Percentiles rank a stretch among this genome's conserved stretches.
These are phyloP conservation scores for Melieria omissa DNA, from an alignment of 2,888 invertebrate species.

Conservation along the genomic window DNA sequence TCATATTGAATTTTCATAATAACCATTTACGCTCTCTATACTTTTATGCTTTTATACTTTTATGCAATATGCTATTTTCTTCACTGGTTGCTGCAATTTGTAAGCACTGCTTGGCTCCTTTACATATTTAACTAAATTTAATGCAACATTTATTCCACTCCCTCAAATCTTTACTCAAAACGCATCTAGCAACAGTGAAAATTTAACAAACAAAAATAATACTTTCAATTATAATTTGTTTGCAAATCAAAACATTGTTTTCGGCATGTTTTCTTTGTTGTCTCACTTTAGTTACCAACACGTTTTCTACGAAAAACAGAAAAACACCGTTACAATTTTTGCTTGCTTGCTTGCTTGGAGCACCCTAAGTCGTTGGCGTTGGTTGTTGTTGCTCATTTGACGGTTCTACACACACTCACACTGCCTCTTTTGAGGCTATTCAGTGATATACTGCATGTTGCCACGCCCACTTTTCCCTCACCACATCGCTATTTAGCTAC, in stretches of 20 bases:
- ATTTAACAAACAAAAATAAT: slow-evolving; percentile 1
- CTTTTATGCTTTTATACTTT: slow-evolving; percentile 24
- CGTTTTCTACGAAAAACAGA: neutral
- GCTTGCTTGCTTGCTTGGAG: neutral
- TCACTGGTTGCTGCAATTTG: slow-evolving; percentile 7
- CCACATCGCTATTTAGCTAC: neutral
- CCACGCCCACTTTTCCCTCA: neutral
- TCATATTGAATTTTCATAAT: slow-evolving; percentile 18
- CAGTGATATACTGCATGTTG: neutral
- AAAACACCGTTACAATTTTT: neutral
- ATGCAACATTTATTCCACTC: slow-evolving; percentile 41
- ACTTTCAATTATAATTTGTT: neutral
- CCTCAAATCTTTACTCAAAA: slow-evolving; percentile 34
- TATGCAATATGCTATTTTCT: slow-evolving; percentile 28
- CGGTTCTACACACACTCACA: neutral
- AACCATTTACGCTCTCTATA: slow-evolving; percentile 14
- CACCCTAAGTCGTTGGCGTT: neutral
- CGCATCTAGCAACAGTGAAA: neutral
- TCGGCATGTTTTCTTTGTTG: neutral
- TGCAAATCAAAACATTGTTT: neutral
- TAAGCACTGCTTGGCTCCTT: slow-evolving; percentile 25
- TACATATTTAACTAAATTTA: slow-evolving; percentile 43
- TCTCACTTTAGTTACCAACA: neutral
- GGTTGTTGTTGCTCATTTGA: neutral
- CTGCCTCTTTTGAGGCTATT: neutral